Evolutionary conservation across 2,888 invertebrate genomes (phyloP).

Genomic region (Eudemis profundana): DNA sequence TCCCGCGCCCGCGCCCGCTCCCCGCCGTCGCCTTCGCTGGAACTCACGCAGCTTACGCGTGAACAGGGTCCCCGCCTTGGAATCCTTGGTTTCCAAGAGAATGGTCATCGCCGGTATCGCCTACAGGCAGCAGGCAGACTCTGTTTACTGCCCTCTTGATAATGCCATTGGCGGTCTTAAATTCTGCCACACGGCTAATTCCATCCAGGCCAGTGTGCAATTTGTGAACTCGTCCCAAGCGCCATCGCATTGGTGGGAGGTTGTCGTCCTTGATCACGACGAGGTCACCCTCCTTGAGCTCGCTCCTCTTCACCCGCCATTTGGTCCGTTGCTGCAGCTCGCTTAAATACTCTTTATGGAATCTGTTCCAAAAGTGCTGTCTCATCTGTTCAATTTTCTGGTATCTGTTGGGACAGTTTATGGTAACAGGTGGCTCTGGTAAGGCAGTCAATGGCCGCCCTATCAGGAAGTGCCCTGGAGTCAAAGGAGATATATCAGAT

Average conservation of each 20-base stretch:
- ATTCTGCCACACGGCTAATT: slow-evolving; percentile 11
- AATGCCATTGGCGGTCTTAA: slow-evolving; percentile 18
- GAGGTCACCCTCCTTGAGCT: slow-evolving; percentile 9
- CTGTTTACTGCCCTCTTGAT: slow-evolving; percentile 10
- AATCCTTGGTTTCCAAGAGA: slow-evolving; percentile 21
- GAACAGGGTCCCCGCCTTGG: slow-evolving; percentile 25
- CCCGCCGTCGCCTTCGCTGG: too few relatives aligned
- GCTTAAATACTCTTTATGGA: slow-evolving; percentile 42
- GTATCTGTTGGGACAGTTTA: slow-evolving; percentile 33
- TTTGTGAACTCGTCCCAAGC: slow-evolving; percentile 20
- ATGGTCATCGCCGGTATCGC: background rate
- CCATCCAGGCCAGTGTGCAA: slow-evolving; percentile 17
- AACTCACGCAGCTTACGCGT: too few relatives aligned
- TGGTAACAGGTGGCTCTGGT: slow-evolving; percentile 20
- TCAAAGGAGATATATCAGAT: slow-evolving; percentile 30
- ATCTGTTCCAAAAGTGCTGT: slow-evolving; percentile 46
- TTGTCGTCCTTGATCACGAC: slow-evolving; percentile 29
- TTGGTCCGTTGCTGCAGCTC: slow-evolving; percentile 44
- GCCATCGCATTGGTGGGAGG: slow-evolving; percentile 16
- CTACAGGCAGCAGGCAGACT: slow-evolving; percentile 4
- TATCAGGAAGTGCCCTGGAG: slow-evolving; percentile 31
- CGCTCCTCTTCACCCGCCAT: background rate
- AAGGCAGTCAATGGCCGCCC: slow-evolving; percentile 23
- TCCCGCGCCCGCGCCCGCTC: too few relatives aligned
- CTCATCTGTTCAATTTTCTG: slow-evolving; percentile 38